Evolutionary conservation across 2,113 vertebrate genomes (phyloP).

Genomic region (Cephalopholis sonnerati): DNA sequence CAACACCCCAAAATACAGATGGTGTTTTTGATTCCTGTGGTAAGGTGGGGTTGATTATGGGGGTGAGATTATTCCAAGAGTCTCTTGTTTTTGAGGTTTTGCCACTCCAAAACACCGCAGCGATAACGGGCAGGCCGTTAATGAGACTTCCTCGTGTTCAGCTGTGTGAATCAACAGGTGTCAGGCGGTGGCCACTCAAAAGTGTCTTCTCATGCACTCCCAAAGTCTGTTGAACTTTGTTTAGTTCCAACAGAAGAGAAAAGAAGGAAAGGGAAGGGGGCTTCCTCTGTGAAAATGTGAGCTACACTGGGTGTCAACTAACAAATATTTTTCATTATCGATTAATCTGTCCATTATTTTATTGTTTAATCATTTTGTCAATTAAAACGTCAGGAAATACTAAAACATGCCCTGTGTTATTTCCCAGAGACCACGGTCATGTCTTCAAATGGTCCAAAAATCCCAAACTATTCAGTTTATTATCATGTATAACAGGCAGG

Average conservation of each 20-base stretch:
- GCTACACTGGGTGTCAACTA: too few relatives aligned
- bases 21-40: constrained; percentile 69
- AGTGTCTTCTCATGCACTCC: constrained; percentile 41
- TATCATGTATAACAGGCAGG: too few relatives aligned
- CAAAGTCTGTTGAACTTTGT: constrained; percentile 7
- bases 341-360: too few relatives aligned
- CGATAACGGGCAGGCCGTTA: constrained; percentile 84
- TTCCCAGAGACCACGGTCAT: too few relatives aligned
- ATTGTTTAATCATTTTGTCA: too few relatives aligned
- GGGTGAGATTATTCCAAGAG: constrained; percentile 74
- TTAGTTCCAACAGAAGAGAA: background rate
- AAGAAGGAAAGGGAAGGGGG: background rate
- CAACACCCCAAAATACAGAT: constrained; percentile 60
- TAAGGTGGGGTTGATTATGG: constrained; percentile 50
- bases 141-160: constrained; percentile 84
- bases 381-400: too few relatives aligned
- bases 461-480: too few relatives aligned
- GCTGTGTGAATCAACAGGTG: constrained; percentile 81
- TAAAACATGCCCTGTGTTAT: too few relatives aligned
- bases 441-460: too few relatives aligned
- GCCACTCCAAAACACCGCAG: constrained; percentile 59
- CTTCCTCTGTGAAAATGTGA: background rate
- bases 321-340: too few relatives aligned
- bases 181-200: constrained; percentile 69
- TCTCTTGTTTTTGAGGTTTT: constrained; percentile 83